phyloP scores from a whole-genome alignment of 2,888 invertebrate species.

The Antheraea yamamai region DNA sequence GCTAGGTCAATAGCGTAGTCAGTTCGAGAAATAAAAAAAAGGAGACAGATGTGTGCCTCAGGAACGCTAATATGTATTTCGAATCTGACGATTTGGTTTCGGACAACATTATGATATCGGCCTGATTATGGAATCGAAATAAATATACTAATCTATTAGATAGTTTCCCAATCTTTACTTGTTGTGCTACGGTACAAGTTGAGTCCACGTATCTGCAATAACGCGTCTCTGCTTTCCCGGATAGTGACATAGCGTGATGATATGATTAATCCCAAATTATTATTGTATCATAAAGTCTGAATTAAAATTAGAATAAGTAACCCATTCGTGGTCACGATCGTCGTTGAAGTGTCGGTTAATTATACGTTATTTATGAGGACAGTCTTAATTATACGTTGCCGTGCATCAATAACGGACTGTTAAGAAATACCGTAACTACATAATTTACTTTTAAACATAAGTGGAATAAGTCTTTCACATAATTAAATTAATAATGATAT shows the following conservation, averaged over 20 bases:
- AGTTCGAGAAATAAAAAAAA: too few relatives aligned
- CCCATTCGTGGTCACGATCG: background rate
- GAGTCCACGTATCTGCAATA: background rate
- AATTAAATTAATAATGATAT: background rate
- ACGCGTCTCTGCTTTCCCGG: background rate
- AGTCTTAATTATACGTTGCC: constrained; percentile 7
- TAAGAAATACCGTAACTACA: constrained; percentile 5
- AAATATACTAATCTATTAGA: background rate
- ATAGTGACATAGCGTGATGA: background rate
- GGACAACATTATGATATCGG: too few relatives aligned
- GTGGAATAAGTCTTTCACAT: constrained; percentile 1
- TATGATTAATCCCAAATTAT: background rate
- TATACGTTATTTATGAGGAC: constrained; percentile 7
- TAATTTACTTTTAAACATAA: background rate
- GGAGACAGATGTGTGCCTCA: too few relatives aligned
- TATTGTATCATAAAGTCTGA: background rate
- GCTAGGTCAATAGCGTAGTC: too few relatives aligned
- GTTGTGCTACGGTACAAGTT: too few relatives aligned
- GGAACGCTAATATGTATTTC: too few relatives aligned
- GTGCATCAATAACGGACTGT: constrained; percentile 9
- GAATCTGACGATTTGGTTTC: too few relatives aligned
- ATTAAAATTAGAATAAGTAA: constrained; percentile 4
- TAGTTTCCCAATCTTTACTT: background rate
- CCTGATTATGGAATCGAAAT: background rate
- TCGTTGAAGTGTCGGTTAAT: constrained; percentile 7